Evolutionary conservation across 2,113 vertebrate genomes (phyloP).

Genomic region (Saccopteryx leptura): DNA sequence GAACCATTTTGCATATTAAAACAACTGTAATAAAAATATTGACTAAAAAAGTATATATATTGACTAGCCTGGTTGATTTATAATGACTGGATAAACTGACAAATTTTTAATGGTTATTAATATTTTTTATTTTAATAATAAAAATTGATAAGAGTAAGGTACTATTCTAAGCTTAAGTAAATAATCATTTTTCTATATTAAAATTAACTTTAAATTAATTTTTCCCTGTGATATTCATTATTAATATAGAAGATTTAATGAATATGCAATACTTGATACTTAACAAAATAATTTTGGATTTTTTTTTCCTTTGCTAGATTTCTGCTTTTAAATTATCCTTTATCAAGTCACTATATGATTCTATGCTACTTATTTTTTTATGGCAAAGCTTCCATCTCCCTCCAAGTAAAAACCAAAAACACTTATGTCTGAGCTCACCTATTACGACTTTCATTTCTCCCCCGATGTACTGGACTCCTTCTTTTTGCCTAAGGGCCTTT

Average conservation of each 20-base stretch:
- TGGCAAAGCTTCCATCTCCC: neutral
- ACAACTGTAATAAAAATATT: neutral
- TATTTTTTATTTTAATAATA: constrained; percentile 56
- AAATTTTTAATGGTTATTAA: constrained; percentile 1
- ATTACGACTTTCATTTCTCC: neutral
- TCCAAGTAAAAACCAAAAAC: neutral
- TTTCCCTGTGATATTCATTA: constrained; percentile 2
- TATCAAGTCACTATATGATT: neutral
- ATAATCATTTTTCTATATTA: neutral
- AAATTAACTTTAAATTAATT: constrained; percentile 13
- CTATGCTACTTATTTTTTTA: neutral
- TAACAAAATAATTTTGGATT: constrained; percentile 32
- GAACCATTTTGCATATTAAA: neutral
- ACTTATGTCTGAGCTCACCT: neutral
- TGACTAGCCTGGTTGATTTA: constrained; percentile 10
- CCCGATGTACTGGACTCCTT: neutral
- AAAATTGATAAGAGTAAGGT: neutral
- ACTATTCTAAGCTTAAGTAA: constrained; percentile 33
- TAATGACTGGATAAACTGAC: neutral
- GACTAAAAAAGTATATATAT: neutral
- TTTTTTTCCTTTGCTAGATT: neutral
- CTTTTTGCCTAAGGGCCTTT: neutral
- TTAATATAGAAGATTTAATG: neutral
- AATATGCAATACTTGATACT: neutral
- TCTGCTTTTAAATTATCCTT: constrained; percentile 1